Evolutionary conservation across 2,113 vertebrate genomes (phyloP).

Genomic region (Perognathus longimembris): DNA sequence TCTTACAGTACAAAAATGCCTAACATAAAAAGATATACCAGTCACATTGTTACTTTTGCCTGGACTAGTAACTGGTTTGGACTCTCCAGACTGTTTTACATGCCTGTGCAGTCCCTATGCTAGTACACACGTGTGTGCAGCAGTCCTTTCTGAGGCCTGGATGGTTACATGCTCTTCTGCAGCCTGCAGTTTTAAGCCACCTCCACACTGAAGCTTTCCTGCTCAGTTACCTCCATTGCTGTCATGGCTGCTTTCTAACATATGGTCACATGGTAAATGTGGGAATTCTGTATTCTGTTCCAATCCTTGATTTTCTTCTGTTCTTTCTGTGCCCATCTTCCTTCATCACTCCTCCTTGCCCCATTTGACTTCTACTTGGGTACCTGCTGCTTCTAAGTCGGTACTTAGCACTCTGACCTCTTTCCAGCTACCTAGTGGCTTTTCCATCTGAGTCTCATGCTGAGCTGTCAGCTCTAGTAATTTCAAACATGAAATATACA

Average conservation of each 20-base stretch:
- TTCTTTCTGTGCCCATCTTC: neutral
- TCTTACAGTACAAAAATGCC: neutral
- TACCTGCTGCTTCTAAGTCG: neutral
- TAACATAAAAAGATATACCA: neutral
- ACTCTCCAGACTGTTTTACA: neutral
- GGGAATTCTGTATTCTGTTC: no score
- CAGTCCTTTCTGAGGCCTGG: neutral
- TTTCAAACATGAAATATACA: neutral
- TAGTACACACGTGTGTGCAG: neutral
- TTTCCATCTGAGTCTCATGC: neutral
- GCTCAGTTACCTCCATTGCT: no score
- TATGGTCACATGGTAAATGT: no score
- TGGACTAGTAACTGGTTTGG: neutral
- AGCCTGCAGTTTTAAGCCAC: no score
- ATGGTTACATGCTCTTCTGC: no score
- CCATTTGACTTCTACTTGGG: neutral
- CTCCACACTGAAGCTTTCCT: no score
- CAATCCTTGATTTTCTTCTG: no score
- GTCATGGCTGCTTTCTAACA: no score
- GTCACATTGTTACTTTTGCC: neutral
- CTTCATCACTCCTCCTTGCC: neutral
- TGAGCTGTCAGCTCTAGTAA: neutral
- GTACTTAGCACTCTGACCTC: neutral
- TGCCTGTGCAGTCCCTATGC: no score
- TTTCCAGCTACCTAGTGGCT: neutral